These are phyloP conservation scores for Perizoma flavofasciatum DNA, from an alignment of 2,888 invertebrate species.

Conservation along the genomic window DNA sequence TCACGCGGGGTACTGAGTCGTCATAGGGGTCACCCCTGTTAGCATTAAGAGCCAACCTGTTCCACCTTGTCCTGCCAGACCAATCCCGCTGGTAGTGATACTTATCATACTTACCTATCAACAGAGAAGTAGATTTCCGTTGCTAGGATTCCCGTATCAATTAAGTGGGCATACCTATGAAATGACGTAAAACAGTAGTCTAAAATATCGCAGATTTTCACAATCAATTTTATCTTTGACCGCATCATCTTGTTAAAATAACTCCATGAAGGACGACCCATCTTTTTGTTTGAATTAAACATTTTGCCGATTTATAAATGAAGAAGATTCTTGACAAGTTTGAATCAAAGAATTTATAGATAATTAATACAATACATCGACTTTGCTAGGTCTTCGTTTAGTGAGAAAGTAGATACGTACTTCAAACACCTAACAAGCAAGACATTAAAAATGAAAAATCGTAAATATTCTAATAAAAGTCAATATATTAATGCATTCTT, in stretches of 20 bases:
- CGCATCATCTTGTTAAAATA: slow-evolving; percentile 66
- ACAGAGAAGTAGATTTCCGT: no score
- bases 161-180: neutral
- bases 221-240: slow-evolving; percentile 22
- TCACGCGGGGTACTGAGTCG: no score
- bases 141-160: neutral
- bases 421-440: no score
- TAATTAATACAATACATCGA: no score
- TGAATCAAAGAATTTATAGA: no score
- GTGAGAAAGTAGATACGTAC: no score
- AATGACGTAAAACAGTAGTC: slow-evolving; percentile 4
- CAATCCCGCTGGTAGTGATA: no score
- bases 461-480: slow-evolving; percentile 40
- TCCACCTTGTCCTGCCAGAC: no score
- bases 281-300: slow-evolving; percentile 64
- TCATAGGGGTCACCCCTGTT: no score
- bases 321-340: neutral
- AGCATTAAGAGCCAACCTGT: no score
- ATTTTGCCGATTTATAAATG: slow-evolving; percentile 30
- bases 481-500: slow-evolving; percentile 66
- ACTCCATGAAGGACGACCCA: slow-evolving; percentile 59
- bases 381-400: no score
- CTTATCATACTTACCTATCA: no score
- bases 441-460: slow-evolving; percentile 19
- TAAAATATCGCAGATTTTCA: slow-evolving; percentile 17